These are phyloP conservation scores for Chauna torquata DNA, from an alignment of 2,113 vertebrate species.

Conservation along the genomic window DNA sequence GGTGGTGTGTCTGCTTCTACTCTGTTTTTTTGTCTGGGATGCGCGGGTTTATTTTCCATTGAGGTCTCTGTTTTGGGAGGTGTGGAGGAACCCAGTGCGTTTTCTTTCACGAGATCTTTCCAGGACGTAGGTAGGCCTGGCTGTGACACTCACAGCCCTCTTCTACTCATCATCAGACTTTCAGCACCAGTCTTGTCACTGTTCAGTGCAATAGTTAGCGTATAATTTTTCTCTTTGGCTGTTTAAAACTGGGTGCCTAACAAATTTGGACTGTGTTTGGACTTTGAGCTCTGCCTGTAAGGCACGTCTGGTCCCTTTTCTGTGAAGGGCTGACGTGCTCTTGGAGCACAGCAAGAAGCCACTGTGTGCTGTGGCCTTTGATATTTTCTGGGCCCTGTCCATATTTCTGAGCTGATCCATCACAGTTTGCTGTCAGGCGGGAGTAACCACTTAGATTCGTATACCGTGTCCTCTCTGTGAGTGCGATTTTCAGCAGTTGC, in stretches of 20 bases:
- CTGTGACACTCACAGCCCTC: fast-evolving
- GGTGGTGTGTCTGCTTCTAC: no score
- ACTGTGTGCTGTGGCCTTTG: no score
- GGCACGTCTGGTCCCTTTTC: not conserved
- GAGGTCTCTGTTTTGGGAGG: not conserved
- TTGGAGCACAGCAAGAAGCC: not conserved
- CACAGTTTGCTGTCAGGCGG: not conserved
- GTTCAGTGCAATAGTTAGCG: fast-evolving
- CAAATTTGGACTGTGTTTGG: not conserved
- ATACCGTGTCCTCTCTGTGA: fast-evolving
- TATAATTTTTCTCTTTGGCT: not conserved
- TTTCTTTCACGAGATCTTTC: fast-evolving
- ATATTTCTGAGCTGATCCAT: not conserved
- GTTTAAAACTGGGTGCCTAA: no score
- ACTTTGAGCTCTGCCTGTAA: not conserved
- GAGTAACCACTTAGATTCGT: fast-evolving
- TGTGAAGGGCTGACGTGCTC: fast-evolving
- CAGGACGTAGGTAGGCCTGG: no score
- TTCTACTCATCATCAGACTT: fast-evolving
- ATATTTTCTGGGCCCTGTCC: fast-evolving
- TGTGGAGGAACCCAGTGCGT: fast-evolving
- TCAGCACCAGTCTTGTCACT: fast-evolving
- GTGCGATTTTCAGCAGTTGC: no score
- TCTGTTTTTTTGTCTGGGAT: fast-evolving
- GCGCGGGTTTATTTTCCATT: fast-evolving